Conservation (phyloP, 2,113 vertebrate genomes). For the Brachirus orientalis region DNA sequence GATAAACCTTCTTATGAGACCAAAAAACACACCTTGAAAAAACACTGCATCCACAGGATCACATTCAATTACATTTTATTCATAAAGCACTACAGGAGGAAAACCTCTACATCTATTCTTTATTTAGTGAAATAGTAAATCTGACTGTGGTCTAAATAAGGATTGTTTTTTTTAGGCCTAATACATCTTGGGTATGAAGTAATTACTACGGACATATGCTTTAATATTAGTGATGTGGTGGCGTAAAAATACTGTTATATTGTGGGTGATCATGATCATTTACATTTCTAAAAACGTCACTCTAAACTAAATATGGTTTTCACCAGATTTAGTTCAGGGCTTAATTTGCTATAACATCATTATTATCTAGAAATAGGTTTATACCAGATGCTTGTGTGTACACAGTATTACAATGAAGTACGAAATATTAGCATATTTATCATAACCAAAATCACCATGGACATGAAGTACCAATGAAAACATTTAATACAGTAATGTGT, state of each 20-base stretch:
- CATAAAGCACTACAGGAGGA: conserved; percentile 16
- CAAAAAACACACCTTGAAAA: conserved; percentile 13
- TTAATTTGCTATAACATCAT: not conserved
- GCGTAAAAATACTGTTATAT: not conserved
- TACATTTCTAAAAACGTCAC: not conserved
- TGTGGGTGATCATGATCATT: not conserved
- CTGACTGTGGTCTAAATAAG: conserved; percentile 4
- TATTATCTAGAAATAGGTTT: not conserved
- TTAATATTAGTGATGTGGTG: not conserved
- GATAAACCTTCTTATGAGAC: conserved; percentile 31
- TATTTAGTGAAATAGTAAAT: conserved; percentile 1
- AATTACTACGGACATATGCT: not conserved
- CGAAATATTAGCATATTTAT: not conserved
- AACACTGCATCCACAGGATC: conserved; percentile 18
- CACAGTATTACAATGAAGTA: not conserved
- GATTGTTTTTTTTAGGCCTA: too few species aligned
- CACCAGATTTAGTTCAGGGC: not conserved
- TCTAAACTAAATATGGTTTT: not conserved
- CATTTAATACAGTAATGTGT: too few species aligned
- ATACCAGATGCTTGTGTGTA: too few species aligned
- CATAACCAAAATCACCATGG: not conserved
- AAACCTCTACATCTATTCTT: too few species aligned
- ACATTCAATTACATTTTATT: conserved; percentile 21
- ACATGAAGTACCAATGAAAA: too few species aligned
- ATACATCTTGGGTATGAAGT: not conserved